Percentiles rank a stretch among this genome's conserved stretches.
Evolutionary conservation across 2,113 vertebrate genomes (phyloP).

Genomic region (Phycodurus eques): DNA sequence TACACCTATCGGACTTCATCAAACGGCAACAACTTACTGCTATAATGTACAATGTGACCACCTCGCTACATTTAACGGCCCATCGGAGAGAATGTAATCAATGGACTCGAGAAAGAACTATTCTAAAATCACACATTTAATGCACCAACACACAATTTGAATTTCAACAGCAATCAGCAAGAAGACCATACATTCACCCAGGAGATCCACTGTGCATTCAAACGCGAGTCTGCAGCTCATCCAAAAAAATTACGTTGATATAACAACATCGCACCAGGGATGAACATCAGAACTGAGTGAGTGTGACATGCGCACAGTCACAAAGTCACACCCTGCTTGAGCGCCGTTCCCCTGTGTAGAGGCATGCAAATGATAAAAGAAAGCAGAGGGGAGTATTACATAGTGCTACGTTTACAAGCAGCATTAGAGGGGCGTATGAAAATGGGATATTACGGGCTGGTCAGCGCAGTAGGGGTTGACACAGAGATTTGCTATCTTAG

Average conservation of each 20-base stretch:
- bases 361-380: constrained; percentile 38
- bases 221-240: too few species aligned
- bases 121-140: too few species aligned
- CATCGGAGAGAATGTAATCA: too few species aligned
- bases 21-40: too few species aligned
- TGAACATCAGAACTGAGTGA: constrained; percentile 1
- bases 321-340: constrained; percentile 14
- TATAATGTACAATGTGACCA: too few species aligned
- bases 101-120: too few species aligned
- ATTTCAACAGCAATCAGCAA: background rate
- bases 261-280: constrained; percentile 1
- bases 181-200: background rate
- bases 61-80: too few species aligned
- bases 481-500: constrained; percentile 49
- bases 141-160: too few species aligned
- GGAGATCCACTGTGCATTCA: background rate
- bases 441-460: constrained; percentile 57
- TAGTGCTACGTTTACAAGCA: constrained; percentile 50
- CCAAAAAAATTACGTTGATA: background rate
- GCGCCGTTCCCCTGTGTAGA: constrained; percentile 5
- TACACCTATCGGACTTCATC: background rate
- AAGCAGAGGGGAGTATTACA: constrained; percentile 54
- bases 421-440: constrained; percentile 58
- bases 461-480: constrained; percentile 52
- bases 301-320: background rate